Conservation (phyloP, 2,888 invertebrate species). For the Sericinus montela region DNA sequence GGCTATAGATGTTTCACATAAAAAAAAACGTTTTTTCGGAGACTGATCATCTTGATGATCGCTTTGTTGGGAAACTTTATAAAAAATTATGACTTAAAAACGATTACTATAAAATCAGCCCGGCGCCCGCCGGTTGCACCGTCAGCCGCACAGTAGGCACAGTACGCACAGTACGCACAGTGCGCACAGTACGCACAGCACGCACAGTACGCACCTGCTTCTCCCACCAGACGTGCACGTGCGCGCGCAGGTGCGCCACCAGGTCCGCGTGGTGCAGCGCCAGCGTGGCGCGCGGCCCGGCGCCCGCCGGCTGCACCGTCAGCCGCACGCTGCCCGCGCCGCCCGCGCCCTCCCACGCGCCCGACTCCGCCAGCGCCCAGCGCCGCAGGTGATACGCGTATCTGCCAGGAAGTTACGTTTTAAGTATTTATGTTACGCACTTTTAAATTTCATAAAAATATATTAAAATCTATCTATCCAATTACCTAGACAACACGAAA, state of each 20-base stretch:
- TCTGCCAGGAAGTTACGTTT: conserved; percentile 54
- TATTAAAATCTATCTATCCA: no score
- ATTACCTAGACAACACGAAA: no score
- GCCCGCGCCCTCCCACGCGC: conserved; percentile 86
- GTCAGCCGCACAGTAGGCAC: neutral
- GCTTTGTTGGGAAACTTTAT: no score
- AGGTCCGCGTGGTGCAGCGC: conserved; percentile 92
- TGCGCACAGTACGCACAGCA: neutral
- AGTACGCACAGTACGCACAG: conserved; percentile 29
- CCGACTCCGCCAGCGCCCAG: conserved; percentile 92
- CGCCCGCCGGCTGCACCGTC: conserved; percentile 92
- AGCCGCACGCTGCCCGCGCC: conserved; percentile 80
- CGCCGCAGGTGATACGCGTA: conserved; percentile 93
- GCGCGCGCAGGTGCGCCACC: conserved; percentile 94
- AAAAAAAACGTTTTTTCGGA: no score
- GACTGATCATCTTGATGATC: no score
- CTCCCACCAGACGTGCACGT: conserved; percentile 98
- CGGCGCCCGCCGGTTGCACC: neutral
- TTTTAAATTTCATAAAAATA: no score
- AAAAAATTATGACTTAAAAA: no score
- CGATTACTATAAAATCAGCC: no score
- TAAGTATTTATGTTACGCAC: no score
- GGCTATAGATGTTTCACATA: no score
- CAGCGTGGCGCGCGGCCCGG: conserved; percentile 90
- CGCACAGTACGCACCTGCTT: conserved; percentile 52